Conservation (phyloP, 2,113 vertebrate genomes). For the Plotosus lineatus region DNA sequence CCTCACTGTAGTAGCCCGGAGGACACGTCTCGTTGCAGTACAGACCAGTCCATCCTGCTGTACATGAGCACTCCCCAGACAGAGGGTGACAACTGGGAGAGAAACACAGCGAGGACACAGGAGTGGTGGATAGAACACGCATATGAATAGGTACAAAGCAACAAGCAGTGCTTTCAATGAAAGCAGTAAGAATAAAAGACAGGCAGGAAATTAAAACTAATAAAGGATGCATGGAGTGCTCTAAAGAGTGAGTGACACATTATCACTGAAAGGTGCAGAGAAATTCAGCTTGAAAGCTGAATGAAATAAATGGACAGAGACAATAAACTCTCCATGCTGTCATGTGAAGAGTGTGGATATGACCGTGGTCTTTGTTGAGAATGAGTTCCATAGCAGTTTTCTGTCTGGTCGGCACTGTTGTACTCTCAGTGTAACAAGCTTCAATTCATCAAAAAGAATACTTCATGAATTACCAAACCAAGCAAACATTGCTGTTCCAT, state of each 20-base stretch:
- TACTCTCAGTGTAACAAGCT: not conserved
- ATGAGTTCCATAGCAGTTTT: not conserved
- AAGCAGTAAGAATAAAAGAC: slow-evolving; percentile 28
- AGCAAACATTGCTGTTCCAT: not conserved
- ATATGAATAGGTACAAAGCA: not conserved
- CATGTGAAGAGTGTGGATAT: slow-evolving; percentile 25
- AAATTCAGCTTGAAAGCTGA: slow-evolving; percentile 60
- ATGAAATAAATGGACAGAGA: slow-evolving; percentile 47
- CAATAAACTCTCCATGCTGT: slow-evolving; percentile 31
- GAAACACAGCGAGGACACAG: slow-evolving; percentile 51
- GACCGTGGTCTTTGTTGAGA: slow-evolving; percentile 35
- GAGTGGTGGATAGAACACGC: not conserved
- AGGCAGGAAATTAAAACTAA: slow-evolving; percentile 64
- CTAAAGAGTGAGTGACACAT: slow-evolving; percentile 69
- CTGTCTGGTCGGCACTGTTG: slow-evolving; percentile 2
- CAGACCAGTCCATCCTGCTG: slow-evolving; percentile 88
- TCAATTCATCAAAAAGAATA: not conserved
- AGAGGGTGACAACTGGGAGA: slow-evolving; percentile 89
- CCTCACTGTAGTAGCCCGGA: slow-evolving; percentile 82
- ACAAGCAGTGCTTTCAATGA: slow-evolving; percentile 8
- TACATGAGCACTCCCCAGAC: slow-evolving; percentile 92
- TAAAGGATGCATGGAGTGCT: slow-evolving; percentile 72
- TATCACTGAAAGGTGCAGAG: slow-evolving; percentile 62
- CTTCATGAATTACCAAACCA: not conserved
- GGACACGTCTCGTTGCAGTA: slow-evolving; percentile 95